A percentile compares a stretch with the other conserved stretches of the same genome.
phyloP scores from a whole-genome alignment of 1,140 invertebrate genomes.

The Xylocopa sonorina region DNA sequence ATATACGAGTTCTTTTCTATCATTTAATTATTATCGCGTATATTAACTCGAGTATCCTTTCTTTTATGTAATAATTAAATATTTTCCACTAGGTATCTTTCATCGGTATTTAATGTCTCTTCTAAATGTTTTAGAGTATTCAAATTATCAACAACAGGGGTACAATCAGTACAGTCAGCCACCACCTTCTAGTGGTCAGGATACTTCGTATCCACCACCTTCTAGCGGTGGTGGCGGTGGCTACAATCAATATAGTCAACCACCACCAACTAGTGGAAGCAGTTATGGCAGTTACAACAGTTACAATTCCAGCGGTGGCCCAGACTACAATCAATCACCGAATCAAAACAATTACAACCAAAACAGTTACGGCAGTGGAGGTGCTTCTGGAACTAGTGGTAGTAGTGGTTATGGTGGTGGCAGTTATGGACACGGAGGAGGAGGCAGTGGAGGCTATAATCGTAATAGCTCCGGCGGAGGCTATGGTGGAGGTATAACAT shows the following conservation, averaged over 20 bases:
- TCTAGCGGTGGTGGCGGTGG: conserved; percentile 64
- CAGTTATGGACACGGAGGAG: conserved; percentile 74
- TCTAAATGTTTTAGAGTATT: conserved; percentile 73
- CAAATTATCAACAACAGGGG: conserved; percentile 78
- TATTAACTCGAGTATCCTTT: background rate
- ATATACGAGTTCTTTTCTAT: background rate
- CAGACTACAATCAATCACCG: conserved; percentile 71
- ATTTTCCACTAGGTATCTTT: background rate
- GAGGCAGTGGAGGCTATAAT: conserved; percentile 71
- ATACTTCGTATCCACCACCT: conserved; percentile 77
- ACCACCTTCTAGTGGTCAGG: conserved; percentile 70
- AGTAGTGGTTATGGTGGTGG: conserved; percentile 67
- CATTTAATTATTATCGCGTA: background rate
- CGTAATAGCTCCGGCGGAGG: conserved; percentile 57
- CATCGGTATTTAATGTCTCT: background rate
- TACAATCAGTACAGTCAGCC: conserved; percentile 78
- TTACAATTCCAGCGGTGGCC: conserved; percentile 72
- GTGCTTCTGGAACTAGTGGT: conserved; percentile 75
- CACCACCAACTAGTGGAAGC: conserved; percentile 75
- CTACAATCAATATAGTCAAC: conserved; percentile 77
- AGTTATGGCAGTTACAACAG: conserved; percentile 74
- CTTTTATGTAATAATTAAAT: background rate
- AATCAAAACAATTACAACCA: conserved; percentile 80
- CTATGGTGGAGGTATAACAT: conserved; percentile 63
- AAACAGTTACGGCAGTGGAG: conserved; percentile 80